phyloP scores from a whole-genome alignment of 2,888 invertebrate genomes.

The Saturnia pavonia region DNA sequence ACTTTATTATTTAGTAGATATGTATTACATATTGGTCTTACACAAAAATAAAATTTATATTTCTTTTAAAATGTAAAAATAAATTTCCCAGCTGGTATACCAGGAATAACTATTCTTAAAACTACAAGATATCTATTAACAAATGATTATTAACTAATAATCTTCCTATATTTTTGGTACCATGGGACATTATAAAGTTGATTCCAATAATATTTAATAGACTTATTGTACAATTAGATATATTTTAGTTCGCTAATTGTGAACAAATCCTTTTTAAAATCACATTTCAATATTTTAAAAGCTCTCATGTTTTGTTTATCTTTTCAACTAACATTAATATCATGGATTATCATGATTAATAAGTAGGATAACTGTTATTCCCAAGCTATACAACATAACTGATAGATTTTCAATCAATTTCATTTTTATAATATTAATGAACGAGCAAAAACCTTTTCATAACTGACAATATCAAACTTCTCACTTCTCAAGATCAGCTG shows the following conservation, averaged over 20 bases:
- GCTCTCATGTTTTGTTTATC: constrained; percentile 21
- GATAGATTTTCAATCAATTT: not conserved
- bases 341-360: not conserved
- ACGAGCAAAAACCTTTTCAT: not conserved
- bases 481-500: not conserved
- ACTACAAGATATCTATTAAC: constrained; percentile 70
- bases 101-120: constrained; percentile 76
- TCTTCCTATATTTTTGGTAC: constrained; percentile 75
- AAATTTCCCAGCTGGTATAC: constrained; percentile 68
- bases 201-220: constrained; percentile 38
- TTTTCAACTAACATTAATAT: constrained; percentile 11
- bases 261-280: constrained; percentile 28
- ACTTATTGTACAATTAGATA: constrained; percentile 18
- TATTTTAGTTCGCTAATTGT: constrained; percentile 16
- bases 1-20: constrained; percentile 51
- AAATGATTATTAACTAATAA: constrained; percentile 67
- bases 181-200: constrained; percentile 65
- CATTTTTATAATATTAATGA: not conserved
- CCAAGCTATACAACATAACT: not conserved
- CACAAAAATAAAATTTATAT: constrained; percentile 78
- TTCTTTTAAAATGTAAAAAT: constrained; percentile 76
- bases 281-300: constrained; percentile 31
- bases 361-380: not conserved
- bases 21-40: constrained; percentile 79
- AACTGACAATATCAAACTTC: not conserved